phyloP scores from a whole-genome alignment of 2,113 vertebrate species.

The Phoenicopterus ruber region DNA sequence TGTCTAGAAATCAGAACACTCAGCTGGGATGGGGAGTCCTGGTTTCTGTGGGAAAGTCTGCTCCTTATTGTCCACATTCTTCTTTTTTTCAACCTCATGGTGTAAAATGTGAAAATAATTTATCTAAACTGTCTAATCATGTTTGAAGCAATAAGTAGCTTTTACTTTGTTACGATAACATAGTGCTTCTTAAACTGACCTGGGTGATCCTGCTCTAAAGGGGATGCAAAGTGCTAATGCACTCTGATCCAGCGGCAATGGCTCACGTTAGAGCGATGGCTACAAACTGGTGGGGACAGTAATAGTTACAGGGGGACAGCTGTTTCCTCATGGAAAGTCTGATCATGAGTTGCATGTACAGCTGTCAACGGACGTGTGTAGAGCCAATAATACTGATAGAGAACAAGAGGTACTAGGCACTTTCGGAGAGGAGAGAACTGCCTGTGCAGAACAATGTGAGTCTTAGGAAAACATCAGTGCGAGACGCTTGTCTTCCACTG shows the following conservation, averaged over 20 bases:
- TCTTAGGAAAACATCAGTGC: not conserved
- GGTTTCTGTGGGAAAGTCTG: not conserved
- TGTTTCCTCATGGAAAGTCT: not conserved
- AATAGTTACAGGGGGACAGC: not conserved
- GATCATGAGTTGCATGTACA: not conserved
- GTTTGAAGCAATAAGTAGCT: not conserved
- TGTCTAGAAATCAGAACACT: not conserved
- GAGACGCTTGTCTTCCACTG: not conserved
- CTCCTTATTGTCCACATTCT: not conserved
- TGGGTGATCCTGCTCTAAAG: not conserved
- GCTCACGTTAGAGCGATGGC: not conserved
- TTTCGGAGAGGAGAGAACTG: not conserved
- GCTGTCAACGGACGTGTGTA: not conserved
- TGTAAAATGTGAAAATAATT: not conserved
- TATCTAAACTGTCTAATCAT: not conserved
- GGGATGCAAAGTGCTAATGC: not conserved
- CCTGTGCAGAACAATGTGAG: not conserved
- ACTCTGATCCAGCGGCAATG: not conserved
- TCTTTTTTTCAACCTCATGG: not conserved
- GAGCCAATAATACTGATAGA: not conserved
- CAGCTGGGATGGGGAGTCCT: not conserved
- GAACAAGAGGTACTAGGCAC: not conserved
- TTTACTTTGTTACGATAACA: not conserved
- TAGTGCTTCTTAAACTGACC: not conserved
- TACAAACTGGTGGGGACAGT: not conserved